Conservation (phyloP, 2,113 vertebrate species). For the Echinops telfairi region DNA sequence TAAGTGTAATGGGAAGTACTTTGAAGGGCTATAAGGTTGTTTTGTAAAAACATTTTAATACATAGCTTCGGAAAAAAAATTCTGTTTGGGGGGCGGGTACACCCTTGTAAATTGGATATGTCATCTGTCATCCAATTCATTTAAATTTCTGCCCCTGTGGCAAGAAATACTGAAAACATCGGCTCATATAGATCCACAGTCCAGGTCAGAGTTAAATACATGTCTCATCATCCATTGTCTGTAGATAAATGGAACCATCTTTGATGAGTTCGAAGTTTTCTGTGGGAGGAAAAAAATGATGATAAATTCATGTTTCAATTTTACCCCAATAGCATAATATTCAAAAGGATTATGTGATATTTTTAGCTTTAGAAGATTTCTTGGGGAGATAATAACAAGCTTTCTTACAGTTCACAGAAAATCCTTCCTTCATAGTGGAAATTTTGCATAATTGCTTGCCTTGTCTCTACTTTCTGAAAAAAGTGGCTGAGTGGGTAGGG, state of each 20-base stretch:
- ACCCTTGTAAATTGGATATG: no score
- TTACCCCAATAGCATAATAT: slow-evolving; percentile 23
- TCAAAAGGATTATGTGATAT: background rate
- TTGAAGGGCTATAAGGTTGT: no score
- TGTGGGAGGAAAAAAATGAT: background rate
- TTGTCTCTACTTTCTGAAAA: background rate
- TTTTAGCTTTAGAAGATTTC: background rate
- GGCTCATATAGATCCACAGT: background rate
- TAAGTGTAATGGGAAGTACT: no score
- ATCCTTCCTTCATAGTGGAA: background rate
- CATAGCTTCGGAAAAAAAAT: no score
- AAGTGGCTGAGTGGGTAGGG: no score
- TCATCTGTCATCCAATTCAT: no score
- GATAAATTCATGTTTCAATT: slow-evolving; percentile 59
- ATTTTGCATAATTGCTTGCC: background rate
- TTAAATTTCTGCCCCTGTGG: no score
- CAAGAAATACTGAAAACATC: background rate
- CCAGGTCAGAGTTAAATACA: background rate
- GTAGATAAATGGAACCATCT: slow-evolving; percentile 4
- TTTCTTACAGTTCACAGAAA: background rate
- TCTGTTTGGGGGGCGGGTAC: no score
- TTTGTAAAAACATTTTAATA: no score
- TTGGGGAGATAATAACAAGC: slow-evolving; percentile 7
- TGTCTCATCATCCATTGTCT: background rate
- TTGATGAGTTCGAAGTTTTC: slow-evolving; percentile 37